phyloP scores from a whole-genome alignment of 2,113 vertebrate genomes.

The Axis porcinus region DNA sequence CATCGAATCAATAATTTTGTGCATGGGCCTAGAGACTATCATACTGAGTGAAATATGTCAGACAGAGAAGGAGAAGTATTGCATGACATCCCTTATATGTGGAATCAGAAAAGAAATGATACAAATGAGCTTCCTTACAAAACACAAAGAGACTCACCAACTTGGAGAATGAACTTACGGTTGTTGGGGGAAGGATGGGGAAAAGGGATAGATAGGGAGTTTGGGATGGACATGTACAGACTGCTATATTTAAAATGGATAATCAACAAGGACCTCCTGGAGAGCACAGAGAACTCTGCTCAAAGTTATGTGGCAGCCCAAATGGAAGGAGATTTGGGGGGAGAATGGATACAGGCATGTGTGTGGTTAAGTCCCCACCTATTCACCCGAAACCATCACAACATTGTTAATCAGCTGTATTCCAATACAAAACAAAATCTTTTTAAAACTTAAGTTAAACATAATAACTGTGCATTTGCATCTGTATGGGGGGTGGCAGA shows the following conservation, averaged over 20 bases:
- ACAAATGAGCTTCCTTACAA: not conserved
- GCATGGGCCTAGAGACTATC: not conserved
- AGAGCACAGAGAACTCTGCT: not conserved
- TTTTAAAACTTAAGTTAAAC: not conserved
- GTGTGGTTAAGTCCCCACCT: not conserved
- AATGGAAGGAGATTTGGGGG: not conserved
- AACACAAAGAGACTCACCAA: not conserved
- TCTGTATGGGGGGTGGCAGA: accelerated
- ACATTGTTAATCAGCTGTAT: not conserved
- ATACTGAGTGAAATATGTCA: not conserved
- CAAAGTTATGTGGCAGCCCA: not conserved
- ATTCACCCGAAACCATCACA: not conserved
- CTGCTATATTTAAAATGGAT: not conserved
- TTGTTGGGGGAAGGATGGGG: not conserved
- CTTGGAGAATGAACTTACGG: not conserved
- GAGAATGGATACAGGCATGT: not conserved
- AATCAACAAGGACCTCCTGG: not conserved
- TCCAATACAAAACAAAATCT: not conserved
- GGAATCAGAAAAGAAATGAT: not conserved
- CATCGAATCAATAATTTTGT: not conserved
- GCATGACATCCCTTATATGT: not conserved
- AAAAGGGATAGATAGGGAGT: not conserved
- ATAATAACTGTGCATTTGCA: not conserved
- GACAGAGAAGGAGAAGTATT: not conserved
- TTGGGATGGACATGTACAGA: not conserved